These are phyloP conservation scores for Limosa lapponica DNA, from an alignment of 2,797 vertebrate genomes.

Conservation along the genomic window DNA sequence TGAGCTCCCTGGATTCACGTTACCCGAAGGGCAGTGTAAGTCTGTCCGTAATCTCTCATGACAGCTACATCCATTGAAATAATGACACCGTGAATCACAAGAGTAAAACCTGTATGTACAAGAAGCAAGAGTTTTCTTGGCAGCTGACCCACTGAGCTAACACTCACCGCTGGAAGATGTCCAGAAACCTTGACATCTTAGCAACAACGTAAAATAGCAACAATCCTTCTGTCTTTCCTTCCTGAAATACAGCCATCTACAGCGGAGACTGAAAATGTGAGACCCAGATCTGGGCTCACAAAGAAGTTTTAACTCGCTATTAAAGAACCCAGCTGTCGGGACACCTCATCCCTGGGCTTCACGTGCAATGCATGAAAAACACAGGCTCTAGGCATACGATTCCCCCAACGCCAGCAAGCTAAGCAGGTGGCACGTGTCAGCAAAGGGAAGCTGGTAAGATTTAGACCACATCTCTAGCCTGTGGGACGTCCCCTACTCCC, in stretches of 20 bases:
- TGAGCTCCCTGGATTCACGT: not conserved
- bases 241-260: not conserved
- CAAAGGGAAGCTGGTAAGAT: not conserved
- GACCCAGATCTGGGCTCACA: not conserved
- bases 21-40: not conserved
- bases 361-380: not conserved
- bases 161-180: not conserved
- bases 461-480: not conserved
- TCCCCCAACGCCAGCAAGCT: not conserved
- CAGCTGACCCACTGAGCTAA: not conserved
- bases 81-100: not conserved
- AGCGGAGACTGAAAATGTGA: not conserved
- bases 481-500: accelerated
- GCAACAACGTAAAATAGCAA: not conserved
- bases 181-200: not conserved
- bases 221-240: not conserved
- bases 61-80: not conserved
- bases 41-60: not conserved
- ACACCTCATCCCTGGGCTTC: not conserved
- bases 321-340: not conserved
- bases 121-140: constrained; percentile 17
- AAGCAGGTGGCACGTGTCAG: not conserved
- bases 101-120: not conserved
- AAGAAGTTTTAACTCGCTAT: not conserved
- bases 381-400: not conserved